phyloP scores from a whole-genome alignment of 1,140 invertebrate species.

The Bombus cullumanus region DNA sequence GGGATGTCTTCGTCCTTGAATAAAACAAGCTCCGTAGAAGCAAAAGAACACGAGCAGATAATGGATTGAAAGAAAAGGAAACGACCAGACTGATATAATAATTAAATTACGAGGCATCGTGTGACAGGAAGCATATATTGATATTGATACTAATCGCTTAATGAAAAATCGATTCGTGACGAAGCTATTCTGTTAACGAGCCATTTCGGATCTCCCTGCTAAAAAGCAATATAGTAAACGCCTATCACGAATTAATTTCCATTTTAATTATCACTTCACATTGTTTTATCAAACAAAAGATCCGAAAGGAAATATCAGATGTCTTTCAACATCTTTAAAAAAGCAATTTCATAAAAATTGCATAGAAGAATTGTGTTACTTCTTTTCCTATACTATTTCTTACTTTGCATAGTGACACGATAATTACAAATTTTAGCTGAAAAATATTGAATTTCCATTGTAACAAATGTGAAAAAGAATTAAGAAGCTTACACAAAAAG shows the following conservation, averaged over 20 bases:
- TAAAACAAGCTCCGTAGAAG: neutral
- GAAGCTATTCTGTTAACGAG: neutral
- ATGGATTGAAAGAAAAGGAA: constrained; percentile 18
- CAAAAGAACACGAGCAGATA: neutral
- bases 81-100: neutral
- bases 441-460: too few species aligned
- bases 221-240: neutral
- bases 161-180: constrained; percentile 16
- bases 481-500: too few species aligned
- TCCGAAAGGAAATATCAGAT: too few species aligned
- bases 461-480: too few species aligned
- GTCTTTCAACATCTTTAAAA: neutral
- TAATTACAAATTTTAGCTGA: too few species aligned
- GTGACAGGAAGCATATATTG: neutral
- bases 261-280: neutral
- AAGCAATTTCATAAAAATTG: neutral
- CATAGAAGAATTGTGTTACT: too few species aligned
- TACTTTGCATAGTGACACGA: fast-evolving
- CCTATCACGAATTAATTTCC: neutral
- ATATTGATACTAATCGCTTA: constrained; percentile 16
- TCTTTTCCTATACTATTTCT: too few species aligned
- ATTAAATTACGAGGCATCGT: constrained; percentile 3
- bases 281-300: neutral
- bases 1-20: neutral
- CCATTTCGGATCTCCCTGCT: neutral